Evolutionary conservation across 2,888 invertebrate genomes (phyloP).

Genomic region (Gerris lacustris): DNA sequence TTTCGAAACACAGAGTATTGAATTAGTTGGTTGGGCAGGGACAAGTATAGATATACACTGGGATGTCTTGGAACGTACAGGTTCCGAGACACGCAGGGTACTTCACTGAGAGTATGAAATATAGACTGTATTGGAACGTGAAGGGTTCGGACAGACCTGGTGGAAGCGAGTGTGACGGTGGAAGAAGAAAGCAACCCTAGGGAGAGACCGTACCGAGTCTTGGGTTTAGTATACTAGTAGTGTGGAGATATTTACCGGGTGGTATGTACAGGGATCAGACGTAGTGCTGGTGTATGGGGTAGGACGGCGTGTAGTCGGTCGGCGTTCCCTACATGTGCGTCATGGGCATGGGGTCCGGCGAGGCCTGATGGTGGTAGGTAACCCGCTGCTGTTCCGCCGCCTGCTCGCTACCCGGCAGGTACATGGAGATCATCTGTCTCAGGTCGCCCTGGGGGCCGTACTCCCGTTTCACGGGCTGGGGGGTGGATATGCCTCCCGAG

Average conservation of each 20-base stretch:
- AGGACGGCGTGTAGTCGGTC: constrained; percentile 27
- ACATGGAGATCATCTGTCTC: constrained; percentile 64
- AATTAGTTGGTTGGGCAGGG: no score
- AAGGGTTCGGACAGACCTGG: no score
- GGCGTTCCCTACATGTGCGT: constrained; percentile 51
- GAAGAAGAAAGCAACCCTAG: no score
- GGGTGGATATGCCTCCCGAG: constrained; percentile 43
- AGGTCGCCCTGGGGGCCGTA: constrained; percentile 48
- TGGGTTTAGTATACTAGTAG: no score
- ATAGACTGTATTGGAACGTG: no score
- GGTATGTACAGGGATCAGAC: constrained; percentile 15
- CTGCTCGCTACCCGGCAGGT: constrained; percentile 51
- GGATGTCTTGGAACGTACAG: no score
- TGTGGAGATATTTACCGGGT: constrained; percentile 2
- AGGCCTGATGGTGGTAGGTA: constrained; percentile 49
- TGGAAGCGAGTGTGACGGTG: no score
- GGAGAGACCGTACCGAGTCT: no score
- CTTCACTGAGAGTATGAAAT: no score
- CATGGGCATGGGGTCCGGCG: constrained; percentile 47
- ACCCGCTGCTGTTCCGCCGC: constrained; percentile 40
- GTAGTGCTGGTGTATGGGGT: constrained; percentile 19
- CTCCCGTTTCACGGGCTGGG: constrained; percentile 51
- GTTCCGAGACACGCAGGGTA: no score
- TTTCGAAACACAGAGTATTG: no score
- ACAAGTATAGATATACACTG: no score